Conservation (phyloP, 23 tunicate species). For the Oikopleura dioica region DNA sequence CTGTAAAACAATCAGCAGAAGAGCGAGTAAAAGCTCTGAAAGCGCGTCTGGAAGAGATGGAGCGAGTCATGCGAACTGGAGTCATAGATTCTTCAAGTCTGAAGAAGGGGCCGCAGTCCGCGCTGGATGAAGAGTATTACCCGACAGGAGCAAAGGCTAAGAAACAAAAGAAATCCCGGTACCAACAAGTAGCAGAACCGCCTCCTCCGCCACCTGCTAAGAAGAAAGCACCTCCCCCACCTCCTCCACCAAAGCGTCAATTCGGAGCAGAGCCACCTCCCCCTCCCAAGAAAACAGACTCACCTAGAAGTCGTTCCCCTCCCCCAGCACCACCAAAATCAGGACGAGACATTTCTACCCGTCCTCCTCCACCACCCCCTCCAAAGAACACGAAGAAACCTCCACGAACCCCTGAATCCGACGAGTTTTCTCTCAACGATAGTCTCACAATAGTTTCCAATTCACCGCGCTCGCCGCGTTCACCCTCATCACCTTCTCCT, state of each 20-base stretch:
- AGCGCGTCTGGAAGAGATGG: not conserved
- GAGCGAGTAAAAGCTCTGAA: too few species aligned
- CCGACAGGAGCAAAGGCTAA: not conserved
- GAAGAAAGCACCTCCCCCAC: not conserved
- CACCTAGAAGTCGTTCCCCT: not conserved
- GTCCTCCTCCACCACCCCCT: not conserved
- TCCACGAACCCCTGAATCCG: too few species aligned
- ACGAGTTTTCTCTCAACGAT: too few species aligned
- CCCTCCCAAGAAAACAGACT: not conserved
- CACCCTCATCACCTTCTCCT: too few species aligned
- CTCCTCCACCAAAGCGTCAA: not conserved
- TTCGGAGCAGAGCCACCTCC: not conserved
- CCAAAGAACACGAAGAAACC: too few species aligned
- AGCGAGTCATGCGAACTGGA: not conserved
- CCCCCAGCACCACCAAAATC: not conserved
- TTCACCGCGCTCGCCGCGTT: too few species aligned
- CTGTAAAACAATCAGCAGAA: too few species aligned
- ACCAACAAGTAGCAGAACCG: not conserved
- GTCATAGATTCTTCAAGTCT: not conserved
- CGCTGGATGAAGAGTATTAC: not conserved
- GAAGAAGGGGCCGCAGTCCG: not conserved
- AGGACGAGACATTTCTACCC: too few species aligned
- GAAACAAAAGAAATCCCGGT: not conserved
- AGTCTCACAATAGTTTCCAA: too few species aligned
- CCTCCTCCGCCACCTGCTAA: too few species aligned